Base-by-base conservation (phyloP, 2,797 vertebrate genomes). In the Sebastes matsubarae region DNA sequence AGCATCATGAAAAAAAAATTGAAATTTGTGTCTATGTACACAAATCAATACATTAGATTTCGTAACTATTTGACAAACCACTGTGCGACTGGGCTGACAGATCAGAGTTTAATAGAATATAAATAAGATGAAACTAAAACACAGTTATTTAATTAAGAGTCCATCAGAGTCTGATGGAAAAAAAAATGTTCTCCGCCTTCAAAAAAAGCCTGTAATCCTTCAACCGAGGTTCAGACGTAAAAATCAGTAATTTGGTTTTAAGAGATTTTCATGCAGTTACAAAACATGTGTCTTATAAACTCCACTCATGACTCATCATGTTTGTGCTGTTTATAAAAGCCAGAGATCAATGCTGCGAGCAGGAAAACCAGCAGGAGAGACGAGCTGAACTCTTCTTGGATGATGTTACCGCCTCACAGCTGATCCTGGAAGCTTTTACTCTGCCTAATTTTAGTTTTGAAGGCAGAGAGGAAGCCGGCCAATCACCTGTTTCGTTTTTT, bases 401-500 rank as follows among this genome's bases (percentile, higher is more conserved):
- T 85, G 79, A 81, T 79, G 82, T 86, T 87, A 80, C 86, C 25
- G 12, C 65, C 83, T 77, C 75, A 67, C 81, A 83, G 87, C 85
- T 89, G 90, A 92, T 87, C 82, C 90, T 85, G 74, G 79, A 88
- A 83, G 79, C 76, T 86, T 83, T 52, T 9, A 36, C 88, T 88
- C 68, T 6, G 81, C 83, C 93, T 96, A 93, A 94, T 94, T 95
- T 93, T 95, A 95, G 94, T 84, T 84, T 32, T 82, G 72, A 79
- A 89, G 82, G 82, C 86, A 83, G 73, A 72, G 72, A 83, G 54
- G 76, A 69, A 4, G 61, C 25, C 13, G n/a, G 77, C 87, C 86
- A 89, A 81, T 88, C 87, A 87, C 59, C 85, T 89, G 84, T 85
- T 83, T 82, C 36, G n/a, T 70, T 81, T 87, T 86, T 86, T 88